Evolutionary conservation across 1,140 invertebrate species (phyloP), one percentile per base, ranked within the genome.

Genomic region (Bombus confusus): DNA sequence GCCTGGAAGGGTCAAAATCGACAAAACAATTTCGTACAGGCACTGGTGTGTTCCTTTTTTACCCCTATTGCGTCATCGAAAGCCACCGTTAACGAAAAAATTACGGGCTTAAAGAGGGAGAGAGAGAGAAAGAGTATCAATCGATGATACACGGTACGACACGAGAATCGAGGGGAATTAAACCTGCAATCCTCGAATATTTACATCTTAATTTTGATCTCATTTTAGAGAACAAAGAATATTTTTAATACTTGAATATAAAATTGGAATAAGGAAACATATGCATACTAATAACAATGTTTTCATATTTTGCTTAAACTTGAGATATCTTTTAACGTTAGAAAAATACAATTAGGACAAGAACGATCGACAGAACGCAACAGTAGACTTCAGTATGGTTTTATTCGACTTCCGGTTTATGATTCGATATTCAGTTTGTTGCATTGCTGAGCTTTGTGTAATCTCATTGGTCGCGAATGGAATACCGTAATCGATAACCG

Each of bases 1-100:
- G 81, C 78, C 68, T 28, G 72, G 69, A 88, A 86, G 84, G 86
- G 78, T 90, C 75, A 72, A 83, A 90, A 91, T 91, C 89, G 90
- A 91, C 90, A 91, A 90, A 91, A 91, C 89, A 91, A 91, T 91
- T 91, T 91, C 81, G 89, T 86, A 80, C 82, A 74, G 88, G 87
- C 87, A 85, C 85, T 87, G 74, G 71, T 59, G 15, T 28, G 31
- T 39, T n/a, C 25, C 12, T 41, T 41, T 41, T 59, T 69, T 31
- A n/a, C n/a, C 37, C 3, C 15, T 1, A 0, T 18, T 28, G 43
- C 43, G 66, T 64, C 52, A 81, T 88, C 87, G 78, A 34, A 52
- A 77, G 74, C 84, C 52, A 39, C 69, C n/a, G 73, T 47, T 41
- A 31, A 77, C 57, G 69, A 78, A 82, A 90, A 81, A 82, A 76